These are phyloP conservation scores for Dryococelus australis DNA, from an alignment of 2,888 invertebrate species.

Conservation along the genomic window DNA sequence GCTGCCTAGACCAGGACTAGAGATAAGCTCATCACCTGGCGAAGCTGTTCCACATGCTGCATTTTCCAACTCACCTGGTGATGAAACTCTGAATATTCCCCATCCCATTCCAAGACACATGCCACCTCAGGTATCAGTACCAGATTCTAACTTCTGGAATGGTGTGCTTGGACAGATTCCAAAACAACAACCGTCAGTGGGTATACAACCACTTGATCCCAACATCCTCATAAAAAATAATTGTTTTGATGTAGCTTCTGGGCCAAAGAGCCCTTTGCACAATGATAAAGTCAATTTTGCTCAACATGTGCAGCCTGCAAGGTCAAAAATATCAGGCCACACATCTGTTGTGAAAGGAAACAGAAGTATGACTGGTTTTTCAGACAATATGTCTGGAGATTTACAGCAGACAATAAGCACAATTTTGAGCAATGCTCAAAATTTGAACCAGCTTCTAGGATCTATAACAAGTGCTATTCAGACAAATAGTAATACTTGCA, in stretches of 20 bases:
- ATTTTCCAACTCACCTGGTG: slow-evolving; percentile 39
- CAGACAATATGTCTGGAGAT: slow-evolving; percentile 50
- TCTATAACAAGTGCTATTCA: slow-evolving; percentile 47
- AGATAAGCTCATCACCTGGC: slow-evolving; percentile 49
- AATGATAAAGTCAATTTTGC: slow-evolving; percentile 40
- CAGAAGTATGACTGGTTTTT: slow-evolving; percentile 32
- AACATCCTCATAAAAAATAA: slow-evolving; percentile 38
- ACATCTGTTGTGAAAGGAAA: slow-evolving; percentile 42
- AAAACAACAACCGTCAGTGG: slow-evolving; percentile 30
- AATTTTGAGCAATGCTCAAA: slow-evolving; percentile 55
- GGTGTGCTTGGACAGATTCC: slow-evolving; percentile 44
- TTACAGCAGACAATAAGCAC: slow-evolving; percentile 55
- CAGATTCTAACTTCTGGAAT: slow-evolving; percentile 45
- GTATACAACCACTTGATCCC: slow-evolving; percentile 37
- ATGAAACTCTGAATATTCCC: slow-evolving; percentile 40
- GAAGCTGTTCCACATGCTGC: slow-evolving; percentile 47
- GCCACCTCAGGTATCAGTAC: slow-evolving; percentile 33
- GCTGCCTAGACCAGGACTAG: slow-evolving; percentile 52
- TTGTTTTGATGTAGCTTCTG: slow-evolving; percentile 40
- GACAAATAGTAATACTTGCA: slow-evolving; percentile 40
- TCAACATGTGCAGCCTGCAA: slow-evolving; percentile 40
- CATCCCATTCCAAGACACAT: slow-evolving; percentile 28
- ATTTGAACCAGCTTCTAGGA: slow-evolving; percentile 54
- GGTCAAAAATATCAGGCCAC: slow-evolving; percentile 39
- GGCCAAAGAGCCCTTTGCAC: slow-evolving; percentile 40